Evolutionary conservation across 2,113 vertebrate genomes (phyloP).

Genomic region (Peromyscus leucopus): DNA sequence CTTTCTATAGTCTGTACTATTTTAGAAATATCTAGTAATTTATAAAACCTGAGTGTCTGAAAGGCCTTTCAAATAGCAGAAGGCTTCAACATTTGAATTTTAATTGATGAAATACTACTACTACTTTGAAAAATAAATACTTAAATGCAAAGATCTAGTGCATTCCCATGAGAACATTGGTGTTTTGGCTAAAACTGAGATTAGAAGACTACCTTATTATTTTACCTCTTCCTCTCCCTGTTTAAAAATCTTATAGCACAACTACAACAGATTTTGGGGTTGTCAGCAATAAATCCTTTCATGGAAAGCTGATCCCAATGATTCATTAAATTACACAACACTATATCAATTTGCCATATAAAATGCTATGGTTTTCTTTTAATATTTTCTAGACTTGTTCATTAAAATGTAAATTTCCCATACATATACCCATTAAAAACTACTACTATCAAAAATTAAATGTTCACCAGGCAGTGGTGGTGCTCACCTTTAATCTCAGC

Average conservation of each 20-base stretch:
- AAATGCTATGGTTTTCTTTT: slow-evolving; percentile 16
- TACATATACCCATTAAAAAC: neutral
- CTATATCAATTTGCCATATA: slow-evolving; percentile 34
- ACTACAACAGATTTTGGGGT: neutral
- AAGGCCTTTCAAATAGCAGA: slow-evolving; percentile 37
- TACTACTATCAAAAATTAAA: slow-evolving; percentile 32
- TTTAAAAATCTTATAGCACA: slow-evolving; percentile 42
- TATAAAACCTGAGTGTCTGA: slow-evolving; percentile 30
- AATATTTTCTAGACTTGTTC: neutral
- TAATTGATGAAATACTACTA: slow-evolving; percentile 52
- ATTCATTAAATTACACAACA: slow-evolving; percentile 34
- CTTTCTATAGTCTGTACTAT: slow-evolving; percentile 13
- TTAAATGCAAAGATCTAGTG: slow-evolving; percentile 46
- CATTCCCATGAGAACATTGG: slow-evolving; percentile 9
- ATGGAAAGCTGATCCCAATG: slow-evolving; percentile 46
- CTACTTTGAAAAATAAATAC: neutral
- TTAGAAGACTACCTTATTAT: neutral
- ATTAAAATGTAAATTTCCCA: slow-evolving; percentile 53
- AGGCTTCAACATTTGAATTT: slow-evolving; percentile 22
- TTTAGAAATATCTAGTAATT: slow-evolving; percentile 40
- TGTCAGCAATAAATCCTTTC: slow-evolving; percentile 26
- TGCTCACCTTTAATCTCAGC: neutral
- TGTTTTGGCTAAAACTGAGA: slow-evolving; percentile 20
- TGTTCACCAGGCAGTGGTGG: neutral
- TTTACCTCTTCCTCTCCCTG: neutral